Percentiles rank a stretch among this genome's conserved stretches.
Conservation (phyloP, 1,140 invertebrate genomes). For the Ostrea denselamellosa region DNA sequence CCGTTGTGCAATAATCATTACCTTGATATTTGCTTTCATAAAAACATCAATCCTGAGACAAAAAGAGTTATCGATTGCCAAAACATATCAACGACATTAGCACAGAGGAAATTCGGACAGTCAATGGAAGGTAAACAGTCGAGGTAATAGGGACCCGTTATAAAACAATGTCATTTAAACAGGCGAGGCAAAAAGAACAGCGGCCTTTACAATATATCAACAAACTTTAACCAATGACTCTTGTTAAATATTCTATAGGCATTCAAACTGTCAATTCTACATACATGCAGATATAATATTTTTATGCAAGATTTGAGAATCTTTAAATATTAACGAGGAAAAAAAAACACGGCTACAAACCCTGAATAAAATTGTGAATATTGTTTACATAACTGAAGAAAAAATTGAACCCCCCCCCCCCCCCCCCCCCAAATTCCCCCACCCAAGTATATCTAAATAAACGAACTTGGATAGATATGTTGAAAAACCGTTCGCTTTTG, state of each 20-base stretch:
- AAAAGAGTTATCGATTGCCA: background rate
- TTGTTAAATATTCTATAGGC: background rate
- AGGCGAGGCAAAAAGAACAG: background rate
- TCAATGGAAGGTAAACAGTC: background rate
- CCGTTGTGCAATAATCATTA: constrained; percentile 35
- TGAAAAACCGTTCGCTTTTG: too few species aligned
- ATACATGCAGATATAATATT: too few species aligned
- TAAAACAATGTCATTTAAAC: background rate
- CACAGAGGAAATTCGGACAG: constrained; percentile 20
- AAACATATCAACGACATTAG: background rate
- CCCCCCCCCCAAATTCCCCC: too few species aligned
- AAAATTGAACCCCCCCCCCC: too few species aligned
- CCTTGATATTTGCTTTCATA: constrained; percentile 1
- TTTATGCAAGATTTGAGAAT: too few species aligned
- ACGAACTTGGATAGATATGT: too few species aligned
- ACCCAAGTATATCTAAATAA: too few species aligned
- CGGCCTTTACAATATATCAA: background rate
- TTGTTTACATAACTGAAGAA: too few species aligned
- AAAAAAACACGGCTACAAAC: too few species aligned
- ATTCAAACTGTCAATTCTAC: background rate
- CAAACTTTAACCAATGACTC: constrained; percentile 1
- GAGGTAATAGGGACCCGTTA: background rate
- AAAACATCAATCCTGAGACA: constrained; percentile 21
- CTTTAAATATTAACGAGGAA: too few species aligned
- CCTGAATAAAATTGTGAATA: too few species aligned